Conservation (phyloP, 2,888 invertebrate genomes). For the Alitta virens region DNA sequence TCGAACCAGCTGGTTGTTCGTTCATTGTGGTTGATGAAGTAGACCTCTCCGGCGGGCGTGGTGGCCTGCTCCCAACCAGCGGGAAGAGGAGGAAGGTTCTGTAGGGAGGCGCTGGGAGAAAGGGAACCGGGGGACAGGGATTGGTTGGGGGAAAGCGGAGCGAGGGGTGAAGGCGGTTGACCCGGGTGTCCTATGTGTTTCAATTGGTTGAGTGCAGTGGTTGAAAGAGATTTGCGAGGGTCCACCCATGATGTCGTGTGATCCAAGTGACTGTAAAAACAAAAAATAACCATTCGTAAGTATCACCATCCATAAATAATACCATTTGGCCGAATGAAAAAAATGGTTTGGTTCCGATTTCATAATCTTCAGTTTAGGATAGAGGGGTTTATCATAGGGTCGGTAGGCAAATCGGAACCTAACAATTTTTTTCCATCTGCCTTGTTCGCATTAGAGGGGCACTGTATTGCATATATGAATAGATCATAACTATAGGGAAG, state of each 20-base stretch:
- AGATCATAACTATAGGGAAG: no score
- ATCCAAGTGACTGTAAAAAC: conserved; percentile 9
- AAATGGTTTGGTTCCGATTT: no score
- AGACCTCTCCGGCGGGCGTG: conserved; percentile 57
- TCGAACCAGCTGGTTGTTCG: conserved; percentile 97
- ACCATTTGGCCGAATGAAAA: no score
- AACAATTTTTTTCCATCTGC: no score
- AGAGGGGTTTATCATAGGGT: no score
- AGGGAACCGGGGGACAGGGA: no score
- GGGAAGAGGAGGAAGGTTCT: conserved; percentile 44
- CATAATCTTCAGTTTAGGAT: no score
- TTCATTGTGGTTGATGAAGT: conserved; percentile 57
- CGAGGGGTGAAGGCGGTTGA: neutral
- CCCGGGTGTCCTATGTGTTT: neutral
- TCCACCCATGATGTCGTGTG: conserved; percentile 17
- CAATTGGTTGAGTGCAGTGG: conserved; percentile 1
- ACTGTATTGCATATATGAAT: no score
- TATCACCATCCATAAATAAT: no score
- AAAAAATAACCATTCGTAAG: neutral
- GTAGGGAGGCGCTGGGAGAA: neutral
- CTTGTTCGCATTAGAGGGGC: no score
- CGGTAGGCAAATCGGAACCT: no score
- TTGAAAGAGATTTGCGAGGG: conserved; percentile 7
- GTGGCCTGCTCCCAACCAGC: conserved; percentile 58
- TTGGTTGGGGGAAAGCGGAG: neutral